Evolutionary conservation across 2,797 vertebrate species (phyloP).

Genomic region (Pyrocephalus nanus): DNA sequence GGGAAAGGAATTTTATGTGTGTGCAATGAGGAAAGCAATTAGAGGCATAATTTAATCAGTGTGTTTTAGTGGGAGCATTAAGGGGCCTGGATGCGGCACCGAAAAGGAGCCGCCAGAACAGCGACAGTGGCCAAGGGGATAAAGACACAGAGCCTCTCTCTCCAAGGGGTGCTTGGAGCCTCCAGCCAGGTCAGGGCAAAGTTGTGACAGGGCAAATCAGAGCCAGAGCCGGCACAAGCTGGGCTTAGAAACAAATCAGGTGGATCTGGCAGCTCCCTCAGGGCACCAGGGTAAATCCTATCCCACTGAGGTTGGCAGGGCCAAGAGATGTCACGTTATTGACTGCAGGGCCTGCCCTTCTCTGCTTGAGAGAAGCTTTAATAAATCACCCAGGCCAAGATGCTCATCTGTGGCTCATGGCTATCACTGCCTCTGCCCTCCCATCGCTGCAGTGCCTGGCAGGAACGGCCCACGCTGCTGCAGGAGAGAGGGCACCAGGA

Average conservation of each 20-base stretch:
- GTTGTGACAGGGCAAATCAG: neutral
- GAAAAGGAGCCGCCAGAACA: neutral
- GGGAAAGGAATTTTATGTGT: neutral
- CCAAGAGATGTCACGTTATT: neutral
- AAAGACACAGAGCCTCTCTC: neutral
- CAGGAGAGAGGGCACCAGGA: neutral
- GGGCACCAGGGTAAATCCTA: neutral
- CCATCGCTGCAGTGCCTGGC: neutral
- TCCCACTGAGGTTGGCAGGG: neutral
- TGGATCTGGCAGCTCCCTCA: neutral
- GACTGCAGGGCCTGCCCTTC: neutral
- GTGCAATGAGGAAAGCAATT: constrained; percentile 18
- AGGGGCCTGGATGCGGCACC: neutral
- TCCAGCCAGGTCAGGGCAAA: neutral
- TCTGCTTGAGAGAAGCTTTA: neutral
- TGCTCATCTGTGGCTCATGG: neutral
- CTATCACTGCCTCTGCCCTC: neutral
- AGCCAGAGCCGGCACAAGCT: neutral
- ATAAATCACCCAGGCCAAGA: neutral
- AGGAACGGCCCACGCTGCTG: neutral
- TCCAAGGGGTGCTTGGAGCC: neutral
- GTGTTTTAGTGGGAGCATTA: constrained; percentile 9
- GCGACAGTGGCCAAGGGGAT: neutral
- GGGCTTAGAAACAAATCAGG: neutral
- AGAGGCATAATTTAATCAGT: constrained; percentile 42